phyloP scores from a whole-genome alignment of 2,797 vertebrate genomes.

The Melanogrammus aeglefinus region DNA sequence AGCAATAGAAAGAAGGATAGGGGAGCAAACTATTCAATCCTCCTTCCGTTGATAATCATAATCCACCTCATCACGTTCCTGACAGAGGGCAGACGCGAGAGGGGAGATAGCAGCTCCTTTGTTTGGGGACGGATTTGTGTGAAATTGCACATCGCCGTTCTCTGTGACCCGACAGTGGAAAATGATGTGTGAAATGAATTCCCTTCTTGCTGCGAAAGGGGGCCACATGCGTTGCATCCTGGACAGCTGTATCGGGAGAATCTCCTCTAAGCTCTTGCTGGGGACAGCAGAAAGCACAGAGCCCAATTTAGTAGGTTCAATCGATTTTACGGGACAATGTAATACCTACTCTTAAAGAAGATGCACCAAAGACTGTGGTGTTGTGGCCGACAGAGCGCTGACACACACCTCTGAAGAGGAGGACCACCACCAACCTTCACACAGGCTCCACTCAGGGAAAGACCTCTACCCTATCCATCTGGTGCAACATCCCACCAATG shows the following conservation, averaged over 20 bases:
- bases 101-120: background rate
- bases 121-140: background rate
- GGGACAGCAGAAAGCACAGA: conserved; percentile 17
- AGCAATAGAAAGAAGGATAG: background rate
- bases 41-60: background rate
- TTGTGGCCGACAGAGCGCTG: background rate
- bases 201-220: conserved; percentile 25
- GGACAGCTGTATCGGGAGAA: conserved; percentile 33
- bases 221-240: conserved; percentile 12
- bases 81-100: background rate
- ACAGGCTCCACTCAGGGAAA: background rate
- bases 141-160: background rate
- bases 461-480: background rate
- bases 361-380: background rate
- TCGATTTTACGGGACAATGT: background rate
- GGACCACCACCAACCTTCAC: background rate
- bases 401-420: background rate
- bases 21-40: background rate
- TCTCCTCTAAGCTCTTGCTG: conserved; percentile 37
- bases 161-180: background rate
- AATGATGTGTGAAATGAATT: conserved; percentile 34
- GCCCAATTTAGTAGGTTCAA: background rate
- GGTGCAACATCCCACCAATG: background rate
- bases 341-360: background rate
- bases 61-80: background rate